These are phyloP conservation scores for Rhadina sibilatrix DNA, from an alignment of 2,113 vertebrate genomes.

Conservation along the genomic window DNA sequence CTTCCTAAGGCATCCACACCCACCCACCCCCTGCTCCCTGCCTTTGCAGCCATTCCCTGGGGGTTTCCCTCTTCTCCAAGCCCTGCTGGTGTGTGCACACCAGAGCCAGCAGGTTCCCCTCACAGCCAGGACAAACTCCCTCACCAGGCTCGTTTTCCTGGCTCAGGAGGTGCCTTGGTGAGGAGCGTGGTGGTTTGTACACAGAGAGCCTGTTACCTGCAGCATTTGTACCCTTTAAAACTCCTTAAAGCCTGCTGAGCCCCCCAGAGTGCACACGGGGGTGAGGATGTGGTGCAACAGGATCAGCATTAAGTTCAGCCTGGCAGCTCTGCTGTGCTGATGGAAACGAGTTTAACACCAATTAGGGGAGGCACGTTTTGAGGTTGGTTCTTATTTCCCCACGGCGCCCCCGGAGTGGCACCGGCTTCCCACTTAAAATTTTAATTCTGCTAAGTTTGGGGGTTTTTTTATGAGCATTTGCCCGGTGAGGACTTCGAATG, in stretches of 20 bases:
- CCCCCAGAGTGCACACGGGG: neutral
- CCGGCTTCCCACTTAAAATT: neutral
- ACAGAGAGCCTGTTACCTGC: neutral
- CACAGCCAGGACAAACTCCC: neutral
- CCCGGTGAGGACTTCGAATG: neutral
- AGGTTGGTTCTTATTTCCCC: neutral
- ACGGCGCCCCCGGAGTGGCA: neutral
- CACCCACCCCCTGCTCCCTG: neutral
- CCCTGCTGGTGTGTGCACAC: neutral
- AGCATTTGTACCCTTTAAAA: neutral
- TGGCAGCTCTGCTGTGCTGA: neutral
- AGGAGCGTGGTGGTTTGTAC: neutral
- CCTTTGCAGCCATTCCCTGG: fast-evolving
- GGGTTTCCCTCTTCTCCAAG: neutral
- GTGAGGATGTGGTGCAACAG: neutral
- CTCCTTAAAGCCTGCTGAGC: neutral
- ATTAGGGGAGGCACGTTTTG: neutral
- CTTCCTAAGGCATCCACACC: no score
- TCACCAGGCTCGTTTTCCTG: neutral
- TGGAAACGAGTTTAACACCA: neutral
- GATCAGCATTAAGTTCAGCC: neutral
- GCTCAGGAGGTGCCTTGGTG: neutral
- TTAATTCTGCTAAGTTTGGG: neutral
- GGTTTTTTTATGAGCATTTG: neutral
- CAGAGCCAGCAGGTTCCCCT: neutral